These are phyloP conservation scores for Andrena minutula DNA, from an alignment of 2,888 invertebrate genomes.

Conservation along the genomic window DNA sequence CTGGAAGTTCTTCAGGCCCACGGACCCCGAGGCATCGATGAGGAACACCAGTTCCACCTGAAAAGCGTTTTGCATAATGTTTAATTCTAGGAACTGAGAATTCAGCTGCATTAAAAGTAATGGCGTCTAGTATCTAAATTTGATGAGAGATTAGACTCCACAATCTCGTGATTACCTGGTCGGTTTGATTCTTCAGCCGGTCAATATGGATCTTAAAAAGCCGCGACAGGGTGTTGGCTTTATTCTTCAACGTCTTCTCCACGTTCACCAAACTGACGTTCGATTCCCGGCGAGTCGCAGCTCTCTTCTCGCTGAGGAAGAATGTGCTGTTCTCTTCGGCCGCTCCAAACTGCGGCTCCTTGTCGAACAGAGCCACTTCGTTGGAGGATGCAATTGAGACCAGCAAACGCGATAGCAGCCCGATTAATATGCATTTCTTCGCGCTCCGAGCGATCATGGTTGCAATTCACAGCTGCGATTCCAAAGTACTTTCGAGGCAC, in stretches of 20 bases:
- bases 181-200: conserved; percentile 71
- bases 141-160: background rate
- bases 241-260: conserved; percentile 60
- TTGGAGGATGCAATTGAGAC: conserved; percentile 10
- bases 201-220: conserved; percentile 75
- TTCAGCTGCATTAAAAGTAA: too few species aligned
- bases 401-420: conserved; percentile 5
- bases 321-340: conserved; percentile 27
- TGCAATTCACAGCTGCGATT: conserved; percentile 3
- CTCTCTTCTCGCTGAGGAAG: conserved; percentile 52
- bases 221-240: conserved; percentile 72
- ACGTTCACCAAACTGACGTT: conserved; percentile 53
- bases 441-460: conserved; percentile 28
- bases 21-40: conserved; percentile 90
- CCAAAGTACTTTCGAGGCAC: conserved; percentile 6
- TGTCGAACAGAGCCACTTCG: background rate
- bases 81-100: too few species aligned
- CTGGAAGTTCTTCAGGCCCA: conserved; percentile 88
- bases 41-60: conserved; percentile 89
- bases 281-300: conserved; percentile 46
- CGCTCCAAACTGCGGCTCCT: background rate
- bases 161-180: conserved; percentile 67
- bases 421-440: conserved; percentile 23
- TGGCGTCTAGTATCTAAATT: too few species aligned
- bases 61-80: background rate